Conservation (phyloP, 53 echinoderm and acorn worm genomes). For the Glandiceps talaboti region DNA sequence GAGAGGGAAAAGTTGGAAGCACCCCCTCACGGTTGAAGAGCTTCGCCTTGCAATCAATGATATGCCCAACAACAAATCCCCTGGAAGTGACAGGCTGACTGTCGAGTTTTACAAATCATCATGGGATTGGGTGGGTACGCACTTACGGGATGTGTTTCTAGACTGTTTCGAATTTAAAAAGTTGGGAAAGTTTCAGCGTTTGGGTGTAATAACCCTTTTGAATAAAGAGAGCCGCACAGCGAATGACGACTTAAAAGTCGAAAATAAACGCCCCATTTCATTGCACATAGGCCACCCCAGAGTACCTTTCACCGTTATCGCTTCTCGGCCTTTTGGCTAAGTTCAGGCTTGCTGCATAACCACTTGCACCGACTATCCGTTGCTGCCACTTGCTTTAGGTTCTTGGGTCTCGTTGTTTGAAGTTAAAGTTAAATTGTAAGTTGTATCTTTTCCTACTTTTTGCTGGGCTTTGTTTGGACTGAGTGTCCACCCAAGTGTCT, state of each 20-base stretch:
- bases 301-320: no score
- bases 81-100: conserved; percentile 31
- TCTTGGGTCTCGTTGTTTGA: no score
- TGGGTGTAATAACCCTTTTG: conserved; percentile 16
- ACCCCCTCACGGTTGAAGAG: conserved; percentile 10
- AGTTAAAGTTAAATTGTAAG: no score
- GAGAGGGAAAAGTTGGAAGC: no score
- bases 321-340: no score
- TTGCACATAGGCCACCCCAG: no score
- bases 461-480: no score
- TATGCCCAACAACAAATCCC: conserved; percentile 25
- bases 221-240: conserved; percentile 10
- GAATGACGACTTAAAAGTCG: background rate
- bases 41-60: conserved; percentile 4
- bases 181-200: conserved; percentile 6
- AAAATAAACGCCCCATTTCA: conserved; percentile 32
- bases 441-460: no score
- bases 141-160: background rate
- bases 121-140: conserved; percentile 8
- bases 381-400: no score
- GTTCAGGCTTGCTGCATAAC: no score
- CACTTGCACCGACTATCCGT: no score
- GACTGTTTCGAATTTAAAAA: background rate
- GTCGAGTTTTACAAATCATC: conserved; percentile 27
- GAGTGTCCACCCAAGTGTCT: no score